These are phyloP conservation scores for Hemaris fuciformis DNA, from an alignment of 2,888 invertebrate genomes.

Conservation along the genomic window DNA sequence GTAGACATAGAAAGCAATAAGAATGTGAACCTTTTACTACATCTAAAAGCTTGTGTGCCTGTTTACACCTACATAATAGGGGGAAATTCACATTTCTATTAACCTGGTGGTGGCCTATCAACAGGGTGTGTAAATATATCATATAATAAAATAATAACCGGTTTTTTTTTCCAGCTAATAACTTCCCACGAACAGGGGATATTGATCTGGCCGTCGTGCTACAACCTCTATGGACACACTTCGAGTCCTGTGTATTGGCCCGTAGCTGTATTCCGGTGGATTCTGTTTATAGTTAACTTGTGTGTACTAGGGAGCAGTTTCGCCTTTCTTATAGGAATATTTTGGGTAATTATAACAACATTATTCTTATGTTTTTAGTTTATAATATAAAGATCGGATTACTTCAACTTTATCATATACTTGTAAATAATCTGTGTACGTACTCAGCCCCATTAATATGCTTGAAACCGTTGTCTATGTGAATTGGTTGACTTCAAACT, in stretches of 20 bases:
- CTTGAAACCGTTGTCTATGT: too few relatives aligned
- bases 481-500: too few relatives aligned
- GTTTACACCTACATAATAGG: too few relatives aligned
- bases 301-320: conserved; percentile 34
- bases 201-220: conserved; percentile 30
- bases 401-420: too few relatives aligned
- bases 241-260: conserved; percentile 10
- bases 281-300: conserved; percentile 32
- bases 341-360: conserved; percentile 30
- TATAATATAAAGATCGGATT: too few relatives aligned
- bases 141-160: not conserved
- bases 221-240: conserved; percentile 20
- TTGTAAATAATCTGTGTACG: too few relatives aligned
- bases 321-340: conserved; percentile 36
- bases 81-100: too few relatives aligned
- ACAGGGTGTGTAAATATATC: not conserved
- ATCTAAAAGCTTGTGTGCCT: too few relatives aligned
- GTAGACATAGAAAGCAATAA: too few relatives aligned
- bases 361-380: not conserved
- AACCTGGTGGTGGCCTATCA: too few relatives aligned
- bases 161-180: conserved; percentile 32
- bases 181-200: conserved; percentile 26
- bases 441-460: too few relatives aligned
- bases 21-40: too few relatives aligned
- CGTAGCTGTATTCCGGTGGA: conserved; percentile 30